Base-by-base conservation (phyloP, 1,140 invertebrate species). In the Drosophila pallidifrons region DNA sequence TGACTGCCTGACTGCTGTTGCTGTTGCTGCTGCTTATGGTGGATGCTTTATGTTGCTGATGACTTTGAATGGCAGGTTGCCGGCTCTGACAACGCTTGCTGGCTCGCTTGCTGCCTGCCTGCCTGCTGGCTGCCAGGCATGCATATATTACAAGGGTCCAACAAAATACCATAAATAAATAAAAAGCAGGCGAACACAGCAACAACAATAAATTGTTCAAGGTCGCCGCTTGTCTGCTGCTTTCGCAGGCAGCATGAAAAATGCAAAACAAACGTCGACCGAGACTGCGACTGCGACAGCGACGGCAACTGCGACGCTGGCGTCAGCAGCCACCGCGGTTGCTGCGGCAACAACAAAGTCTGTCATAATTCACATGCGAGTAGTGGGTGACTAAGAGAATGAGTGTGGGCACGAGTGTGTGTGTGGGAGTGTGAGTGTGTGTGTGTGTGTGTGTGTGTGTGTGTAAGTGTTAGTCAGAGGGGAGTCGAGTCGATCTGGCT, bases 201-300 rank as follows among this genome's bases (percentile, higher is more conserved):
- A 82, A 75, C 70, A 77, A 86, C 79, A 80, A 86, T 88, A 83
- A 88, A 87, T 82, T 87, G 83, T 88, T 88, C 83, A 88, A 88
- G 83, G 83, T 88, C 83, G 85, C 85, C 83, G 81, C 83, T 88
- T 80, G 83, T 88, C 83, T 88, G 83, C 83, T 88, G 83, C 85
- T 82, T 83, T 81, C 67, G 70, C 55, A 54, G 43, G 60, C 73
- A 88, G 83, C 83, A 88, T 88, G 83, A 88, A 89, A 88, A 88
- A 88, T 88, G 83, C 80, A 88, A 88, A 88, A 88, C 83, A 88
- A 89, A 89, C 83, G 83, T 63, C 41, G 66, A 55, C 79, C 30
- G 57, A 47, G 64, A 59, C 79, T 11, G 38, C 64, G 52, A 75
- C 78, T 45, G 20, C 46, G 16, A 20, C 73, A 32, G n/a, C 67